phyloP scores from a whole-genome alignment of 2,888 invertebrate genomes.

The Nomada fabriciana region DNA sequence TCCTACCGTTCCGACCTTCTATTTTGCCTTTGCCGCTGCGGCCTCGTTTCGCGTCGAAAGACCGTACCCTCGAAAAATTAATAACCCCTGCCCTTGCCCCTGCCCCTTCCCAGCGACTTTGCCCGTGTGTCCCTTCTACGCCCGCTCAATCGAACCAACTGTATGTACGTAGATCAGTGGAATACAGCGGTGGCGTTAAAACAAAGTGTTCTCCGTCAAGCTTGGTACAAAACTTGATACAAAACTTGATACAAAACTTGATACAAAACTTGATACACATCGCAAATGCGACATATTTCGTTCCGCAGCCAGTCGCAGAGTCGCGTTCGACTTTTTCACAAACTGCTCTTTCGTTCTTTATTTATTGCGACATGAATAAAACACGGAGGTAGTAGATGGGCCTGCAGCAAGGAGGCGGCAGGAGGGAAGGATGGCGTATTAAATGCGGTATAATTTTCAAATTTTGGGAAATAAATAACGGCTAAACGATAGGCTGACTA shows the following conservation, averaged over 20 bases:
- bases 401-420: conserved; percentile 1
- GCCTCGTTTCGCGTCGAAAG: conserved; percentile 13
- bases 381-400: conserved; percentile 71
- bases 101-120: too few relatives aligned
- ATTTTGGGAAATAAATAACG: conserved; percentile 83
- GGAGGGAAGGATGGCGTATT: conserved; percentile 68
- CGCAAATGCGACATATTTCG: neutral
- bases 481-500: conserved; percentile 82
- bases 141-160: neutral
- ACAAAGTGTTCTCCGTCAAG: too few relatives aligned
- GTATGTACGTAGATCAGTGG: too few relatives aligned
- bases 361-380: conserved; percentile 84
- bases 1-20: conserved; percentile 55
- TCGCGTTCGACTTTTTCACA: conserved; percentile 66
- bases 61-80: conserved; percentile 69
- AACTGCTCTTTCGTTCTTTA: conserved; percentile 79
- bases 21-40: conserved; percentile 22
- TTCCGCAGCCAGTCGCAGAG: conserved; percentile 6
- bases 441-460: conserved; percentile 84
- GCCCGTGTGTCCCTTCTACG: conserved; percentile 27
- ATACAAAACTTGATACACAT: too few relatives aligned
- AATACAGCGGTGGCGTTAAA: too few relatives aligned
- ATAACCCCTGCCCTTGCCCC: conserved; percentile 61
- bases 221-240: too few relatives aligned
- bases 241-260: too few relatives aligned